Base-by-base conservation (phyloP, 2,113 vertebrate species). In the Mirza zaza region DNA sequence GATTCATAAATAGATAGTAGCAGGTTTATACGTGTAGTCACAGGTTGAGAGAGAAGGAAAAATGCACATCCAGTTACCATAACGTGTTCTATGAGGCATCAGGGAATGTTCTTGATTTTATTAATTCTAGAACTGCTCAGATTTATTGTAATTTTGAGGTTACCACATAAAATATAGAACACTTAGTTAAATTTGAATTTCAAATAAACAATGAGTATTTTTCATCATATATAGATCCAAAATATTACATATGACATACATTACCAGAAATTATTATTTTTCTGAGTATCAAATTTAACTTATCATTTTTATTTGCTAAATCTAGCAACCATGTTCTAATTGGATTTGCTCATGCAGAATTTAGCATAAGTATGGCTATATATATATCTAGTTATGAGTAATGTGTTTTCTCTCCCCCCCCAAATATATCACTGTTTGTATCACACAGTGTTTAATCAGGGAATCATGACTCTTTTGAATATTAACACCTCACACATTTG, bases 211-310 rank as follows among this genome's bases (percentile, higher is more conserved):
- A n/a, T 21, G 3, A 79, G 23, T 61, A n/a, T 61, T 63, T 52
- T 81, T 39, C 12, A 91, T 42, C 11, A 68, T 27, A 52, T 25
- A 1, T n/a, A 57, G 23, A 20, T 76, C 13, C 25, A 10, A 87
- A 73, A 68, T 95, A 48, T 80, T 87, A 27, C 4, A 68, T 68
- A 4, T 3, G 12, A 20, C 1, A 29, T 42, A 50, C 2, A 34
- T 76, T 76, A 67, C 1, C 23, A 88, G 61, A 71, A 71, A 86
- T 21, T 50, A 27, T 52, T 73, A 75, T 76, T 85, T 57, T 73
- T 65, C 7, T 73, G 18, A 93, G 20, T n/a, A 71, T 52, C 14
- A 57, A 71, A 80, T 73, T 85, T 90, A 65, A 39, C 9, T 92
- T 27, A 65, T 2, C 52, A 1, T 50, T 83, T 83, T 93, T 76